Conservation (phyloP, 2,888 invertebrate species). For the Pterobdella sp. region DNA sequence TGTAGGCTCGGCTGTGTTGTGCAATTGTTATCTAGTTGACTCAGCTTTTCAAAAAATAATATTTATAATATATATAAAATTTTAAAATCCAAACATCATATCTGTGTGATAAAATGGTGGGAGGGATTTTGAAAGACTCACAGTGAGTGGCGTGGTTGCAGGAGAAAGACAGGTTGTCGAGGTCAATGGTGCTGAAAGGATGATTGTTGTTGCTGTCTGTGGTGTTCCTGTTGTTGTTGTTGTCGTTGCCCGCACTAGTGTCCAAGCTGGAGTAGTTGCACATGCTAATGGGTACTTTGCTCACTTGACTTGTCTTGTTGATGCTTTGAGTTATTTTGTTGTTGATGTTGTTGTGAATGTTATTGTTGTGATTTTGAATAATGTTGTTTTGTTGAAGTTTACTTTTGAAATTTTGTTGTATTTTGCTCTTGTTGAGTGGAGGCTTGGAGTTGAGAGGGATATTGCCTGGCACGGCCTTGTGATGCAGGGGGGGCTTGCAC, state of each 20-base stretch:
- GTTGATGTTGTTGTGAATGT: slow-evolving; percentile 12
- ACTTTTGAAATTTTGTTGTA: neutral
- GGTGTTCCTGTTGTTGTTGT: neutral
- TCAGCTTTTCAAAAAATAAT: no score
- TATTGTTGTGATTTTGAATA: neutral
- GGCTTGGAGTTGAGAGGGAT: neutral
- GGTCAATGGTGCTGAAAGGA: neutral
- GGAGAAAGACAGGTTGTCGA: neutral
- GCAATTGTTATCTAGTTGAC: neutral
- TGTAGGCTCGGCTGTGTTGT: neutral
- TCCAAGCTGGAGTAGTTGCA: neutral
- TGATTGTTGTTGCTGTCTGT: slow-evolving; percentile 10
- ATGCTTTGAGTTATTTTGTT: slow-evolving; percentile 9
- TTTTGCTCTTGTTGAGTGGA: neutral
- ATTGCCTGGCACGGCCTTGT: no score
- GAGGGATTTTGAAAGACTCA: neutral
- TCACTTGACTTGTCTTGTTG: slow-evolving; percentile 8
- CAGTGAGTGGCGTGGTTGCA: neutral
- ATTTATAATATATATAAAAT: no score
- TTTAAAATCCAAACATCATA: no score
- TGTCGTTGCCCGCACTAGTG: neutral
- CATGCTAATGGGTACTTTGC: neutral
- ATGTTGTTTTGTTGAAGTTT: neutral
- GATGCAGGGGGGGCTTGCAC: neutral
- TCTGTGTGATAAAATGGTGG: neutral